A percentile compares a stretch with the other conserved stretches of the same genome.
These are phyloP conservation scores for Helicoverpa assulta DNA, from an alignment of 2,888 invertebrate species.

Conservation along the genomic window DNA sequence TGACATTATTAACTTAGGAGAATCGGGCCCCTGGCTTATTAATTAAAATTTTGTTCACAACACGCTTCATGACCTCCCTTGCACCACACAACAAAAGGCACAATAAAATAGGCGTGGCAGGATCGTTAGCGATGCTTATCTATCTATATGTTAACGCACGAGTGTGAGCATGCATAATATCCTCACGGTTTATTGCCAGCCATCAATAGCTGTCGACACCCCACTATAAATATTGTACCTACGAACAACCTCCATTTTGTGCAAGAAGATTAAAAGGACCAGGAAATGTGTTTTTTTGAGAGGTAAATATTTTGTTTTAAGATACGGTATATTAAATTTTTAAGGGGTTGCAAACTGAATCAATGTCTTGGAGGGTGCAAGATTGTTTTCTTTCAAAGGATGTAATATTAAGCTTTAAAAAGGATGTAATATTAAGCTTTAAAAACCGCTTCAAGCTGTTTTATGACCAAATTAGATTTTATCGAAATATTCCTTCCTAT, in stretches of 20 bases:
- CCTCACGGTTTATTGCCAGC: slow-evolving; percentile 30
- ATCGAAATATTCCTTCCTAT: not conserved
- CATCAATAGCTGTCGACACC: slow-evolving; percentile 29
- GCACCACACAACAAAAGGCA: slow-evolving; percentile 37
- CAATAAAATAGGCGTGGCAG: slow-evolving; percentile 70
- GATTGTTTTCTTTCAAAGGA: too few species aligned
- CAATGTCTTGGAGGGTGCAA: too few species aligned
- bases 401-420: not conserved
- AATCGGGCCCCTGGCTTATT: too few species aligned
- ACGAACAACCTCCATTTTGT: not conserved
- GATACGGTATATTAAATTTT: too few species aligned
- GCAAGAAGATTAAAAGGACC: slow-evolving; percentile 11
- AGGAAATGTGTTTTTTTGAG: not conserved
- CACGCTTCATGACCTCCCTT: slow-evolving; percentile 41
- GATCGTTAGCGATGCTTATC: slow-evolving; percentile 72
- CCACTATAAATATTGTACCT: slow-evolving; percentile 21
- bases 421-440: too few species aligned
- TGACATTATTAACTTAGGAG: too few species aligned
- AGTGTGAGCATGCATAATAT: slow-evolving; percentile 53
- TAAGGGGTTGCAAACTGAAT: too few species aligned
- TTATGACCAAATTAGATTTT: not conserved
- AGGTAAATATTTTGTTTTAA: not conserved
- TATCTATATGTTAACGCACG: slow-evolving; percentile 67
- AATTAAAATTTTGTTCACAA: not conserved
- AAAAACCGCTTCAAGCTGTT: not conserved